Conservation (phyloP, 37 sponge, comb jelly and placozoan species). For the Corticium candelabrum region DNA sequence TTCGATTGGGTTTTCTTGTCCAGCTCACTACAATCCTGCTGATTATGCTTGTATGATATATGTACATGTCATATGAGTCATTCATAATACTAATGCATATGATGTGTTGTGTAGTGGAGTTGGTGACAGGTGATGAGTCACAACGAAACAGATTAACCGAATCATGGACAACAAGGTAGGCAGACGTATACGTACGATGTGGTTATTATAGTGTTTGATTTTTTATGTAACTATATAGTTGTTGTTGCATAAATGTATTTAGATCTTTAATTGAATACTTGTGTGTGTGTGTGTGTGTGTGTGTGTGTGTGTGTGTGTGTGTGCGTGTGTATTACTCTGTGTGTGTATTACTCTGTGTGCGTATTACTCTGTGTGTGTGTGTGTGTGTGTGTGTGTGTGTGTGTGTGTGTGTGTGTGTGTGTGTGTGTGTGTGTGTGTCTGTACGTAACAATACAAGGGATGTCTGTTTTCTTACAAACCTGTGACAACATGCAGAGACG, state of each 20-base stretch:
- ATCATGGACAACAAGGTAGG: background rate
- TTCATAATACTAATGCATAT: too few species aligned
- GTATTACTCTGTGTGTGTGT: too few species aligned
- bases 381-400: slow-evolving; percentile 2
- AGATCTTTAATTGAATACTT: too few species aligned
- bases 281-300: too few species aligned
- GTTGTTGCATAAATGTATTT: too few species aligned
- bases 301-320: slow-evolving; percentile 5
- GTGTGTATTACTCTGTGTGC: too few species aligned
- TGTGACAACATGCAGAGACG: background rate
- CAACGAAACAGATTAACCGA: slow-evolving; percentile 21
- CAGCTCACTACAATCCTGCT: slow-evolving; percentile 72
- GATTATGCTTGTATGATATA: slow-evolving; percentile 65
- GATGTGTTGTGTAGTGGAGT: slow-evolving; percentile 28
- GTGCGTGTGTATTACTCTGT: too few species aligned
- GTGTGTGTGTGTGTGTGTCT: background rate
- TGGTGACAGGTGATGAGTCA: slow-evolving; percentile 34
- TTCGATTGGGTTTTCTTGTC: slow-evolving; percentile 44
- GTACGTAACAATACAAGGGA: background rate
- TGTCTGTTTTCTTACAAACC: background rate
- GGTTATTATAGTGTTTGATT: too few species aligned
- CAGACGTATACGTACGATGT: background rate
- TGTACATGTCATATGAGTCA: too few species aligned
- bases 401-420: background rate
- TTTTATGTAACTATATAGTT: too few species aligned